Evolutionary conservation across 1,140 invertebrate species (phyloP).

Genomic region (Psilanteris sp.): DNA sequence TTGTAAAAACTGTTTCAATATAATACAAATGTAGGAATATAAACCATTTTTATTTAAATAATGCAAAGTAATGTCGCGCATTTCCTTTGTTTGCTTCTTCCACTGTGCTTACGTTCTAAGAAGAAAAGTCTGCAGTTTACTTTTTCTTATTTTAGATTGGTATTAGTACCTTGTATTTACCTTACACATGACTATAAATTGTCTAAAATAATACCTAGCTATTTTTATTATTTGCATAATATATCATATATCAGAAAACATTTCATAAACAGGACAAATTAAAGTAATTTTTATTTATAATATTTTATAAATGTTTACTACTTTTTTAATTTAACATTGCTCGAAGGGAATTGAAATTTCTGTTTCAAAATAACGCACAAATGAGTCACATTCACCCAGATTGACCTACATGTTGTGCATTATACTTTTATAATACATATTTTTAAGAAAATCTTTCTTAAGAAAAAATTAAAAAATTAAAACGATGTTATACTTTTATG

Average conservation of each 20-base stretch:
- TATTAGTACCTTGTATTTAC: not conserved
- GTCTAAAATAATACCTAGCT: not conserved
- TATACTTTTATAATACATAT: conserved; percentile 22
- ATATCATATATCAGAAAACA: not conserved
- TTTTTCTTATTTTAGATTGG: not conserved
- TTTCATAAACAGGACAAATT: not conserved
- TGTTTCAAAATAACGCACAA: conserved; percentile 7
- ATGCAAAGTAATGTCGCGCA: conserved; percentile 4
- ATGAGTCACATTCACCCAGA: conserved; percentile 13
- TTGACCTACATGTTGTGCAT: conserved; percentile 16
- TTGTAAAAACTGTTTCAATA: too few species aligned
- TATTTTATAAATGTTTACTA: too few species aligned
- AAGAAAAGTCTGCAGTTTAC: not conserved
- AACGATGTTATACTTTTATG: too few species aligned
- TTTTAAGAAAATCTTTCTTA: conserved; percentile 1
- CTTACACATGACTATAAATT: not conserved
- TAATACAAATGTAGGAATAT: conserved; percentile 5
- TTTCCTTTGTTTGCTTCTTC: conserved; percentile 1
- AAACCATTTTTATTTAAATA: conserved; percentile 10
- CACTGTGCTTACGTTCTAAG: conserved; percentile 3
- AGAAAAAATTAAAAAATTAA: conserved; percentile 8
- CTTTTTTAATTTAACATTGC: not conserved
- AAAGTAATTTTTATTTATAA: conserved; percentile 3
- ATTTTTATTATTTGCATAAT: not conserved
- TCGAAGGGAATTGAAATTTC: conserved; percentile 10